A percentile compares a stretch with the other conserved stretches of the same genome.
phyloP scores from a whole-genome alignment of 1,140 invertebrate genomes.

The Battus philenor region DNA sequence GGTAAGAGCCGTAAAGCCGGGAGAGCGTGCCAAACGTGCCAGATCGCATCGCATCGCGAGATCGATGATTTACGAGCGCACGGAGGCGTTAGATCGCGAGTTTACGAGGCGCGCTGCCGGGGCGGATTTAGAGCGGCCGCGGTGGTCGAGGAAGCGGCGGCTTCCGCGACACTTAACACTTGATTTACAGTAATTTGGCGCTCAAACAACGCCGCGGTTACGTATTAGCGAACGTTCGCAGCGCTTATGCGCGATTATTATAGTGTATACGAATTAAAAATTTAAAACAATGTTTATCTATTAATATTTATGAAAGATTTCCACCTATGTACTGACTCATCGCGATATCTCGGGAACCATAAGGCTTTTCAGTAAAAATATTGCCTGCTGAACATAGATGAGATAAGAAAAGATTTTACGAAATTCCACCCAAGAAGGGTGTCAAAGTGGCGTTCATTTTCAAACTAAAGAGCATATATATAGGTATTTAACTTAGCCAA shows the following conservation, averaged over 20 bases:
- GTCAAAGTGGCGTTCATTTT: too few relatives aligned
- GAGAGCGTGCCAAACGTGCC: constrained; percentile 35
- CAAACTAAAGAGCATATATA: too few relatives aligned
- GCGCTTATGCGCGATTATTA: constrained; percentile 15
- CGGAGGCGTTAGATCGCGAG: constrained; percentile 50
- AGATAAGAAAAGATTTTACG: too few relatives aligned
- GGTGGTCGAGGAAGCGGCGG: constrained; percentile 47
- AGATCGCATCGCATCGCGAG: constrained; percentile 62
- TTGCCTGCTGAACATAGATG: too few relatives aligned
- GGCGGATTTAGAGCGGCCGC: constrained; percentile 43
- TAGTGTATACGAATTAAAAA: too few relatives aligned
- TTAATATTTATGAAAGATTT: too few relatives aligned
- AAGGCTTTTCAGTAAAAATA: too few relatives aligned
- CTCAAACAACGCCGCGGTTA: constrained; percentile 34
- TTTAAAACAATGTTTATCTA: too few relatives aligned
- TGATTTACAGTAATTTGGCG: constrained; percentile 52
- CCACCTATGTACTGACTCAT: too few relatives aligned
- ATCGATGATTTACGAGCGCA: constrained; percentile 60
- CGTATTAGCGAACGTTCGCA: constrained; percentile 29
- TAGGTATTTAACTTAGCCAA: too few relatives aligned
- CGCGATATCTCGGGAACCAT: too few relatives aligned
- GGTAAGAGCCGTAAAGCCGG: constrained; percentile 38
- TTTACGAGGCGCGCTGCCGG: constrained; percentile 43
- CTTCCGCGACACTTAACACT: constrained; percentile 30
- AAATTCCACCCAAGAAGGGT: too few relatives aligned